Conservation (phyloP, 2,888 invertebrate species). For the Pammene fasciana region DNA sequence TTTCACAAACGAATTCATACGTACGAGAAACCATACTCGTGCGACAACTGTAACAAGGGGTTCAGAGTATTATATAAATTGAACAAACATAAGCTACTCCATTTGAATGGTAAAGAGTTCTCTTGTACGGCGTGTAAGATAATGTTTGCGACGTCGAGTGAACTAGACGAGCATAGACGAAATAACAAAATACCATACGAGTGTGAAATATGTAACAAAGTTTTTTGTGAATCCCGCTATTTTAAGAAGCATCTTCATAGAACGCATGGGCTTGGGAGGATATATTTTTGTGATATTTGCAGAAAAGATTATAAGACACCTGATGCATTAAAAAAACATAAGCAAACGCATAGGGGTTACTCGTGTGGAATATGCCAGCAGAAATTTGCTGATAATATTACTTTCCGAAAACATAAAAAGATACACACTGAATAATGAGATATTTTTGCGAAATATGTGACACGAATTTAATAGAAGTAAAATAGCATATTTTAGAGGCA, state of each 20-base stretch:
- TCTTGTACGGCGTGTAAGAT: neutral
- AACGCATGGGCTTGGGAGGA: neutral
- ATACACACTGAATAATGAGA: neutral
- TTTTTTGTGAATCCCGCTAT: neutral
- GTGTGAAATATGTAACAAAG: neutral
- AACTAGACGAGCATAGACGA: neutral
- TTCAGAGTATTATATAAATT: neutral
- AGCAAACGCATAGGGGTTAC: neutral
- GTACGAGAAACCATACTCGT: neutral
- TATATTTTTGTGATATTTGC: neutral
- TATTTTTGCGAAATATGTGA: neutral
- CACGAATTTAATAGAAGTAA: no score
- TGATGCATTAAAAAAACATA: neutral
- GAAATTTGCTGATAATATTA: neutral
- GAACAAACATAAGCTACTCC: neutral
- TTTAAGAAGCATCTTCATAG: neutral
- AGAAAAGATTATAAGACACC: neutral
- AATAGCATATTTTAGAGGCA: no score
- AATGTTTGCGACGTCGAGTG: neutral
- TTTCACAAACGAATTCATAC: neutral
- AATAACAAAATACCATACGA: neutral
- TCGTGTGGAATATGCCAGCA: neutral
- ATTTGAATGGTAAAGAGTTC: neutral
- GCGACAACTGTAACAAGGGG: neutral
- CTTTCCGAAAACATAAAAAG: neutral